Evolutionary conservation across 2,888 invertebrate genomes (phyloP).

Genomic region (Tenthredo scrophulariae): DNA sequence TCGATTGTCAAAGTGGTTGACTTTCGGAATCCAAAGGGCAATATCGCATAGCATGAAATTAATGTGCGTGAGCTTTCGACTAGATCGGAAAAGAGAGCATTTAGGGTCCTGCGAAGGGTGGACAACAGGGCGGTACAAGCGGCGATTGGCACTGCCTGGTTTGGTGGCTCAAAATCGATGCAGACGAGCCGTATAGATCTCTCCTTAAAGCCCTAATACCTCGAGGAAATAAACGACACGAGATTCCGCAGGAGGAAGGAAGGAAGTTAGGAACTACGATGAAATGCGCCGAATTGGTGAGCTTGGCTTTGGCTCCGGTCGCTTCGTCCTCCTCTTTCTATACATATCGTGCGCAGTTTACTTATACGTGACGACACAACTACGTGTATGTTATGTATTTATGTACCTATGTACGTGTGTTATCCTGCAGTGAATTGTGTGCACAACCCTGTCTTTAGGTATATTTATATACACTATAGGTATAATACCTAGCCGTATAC

Average conservation of each 20-base stretch:
- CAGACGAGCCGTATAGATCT: conserved; percentile 29
- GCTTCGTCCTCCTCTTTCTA: background rate
- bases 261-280: background rate
- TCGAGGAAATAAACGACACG: conserved; percentile 37
- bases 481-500: background rate
- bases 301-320: background rate
- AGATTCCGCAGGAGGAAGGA: conserved; percentile 28
- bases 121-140: conserved; percentile 48
- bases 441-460: background rate
- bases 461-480: background rate
- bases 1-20: background rate
- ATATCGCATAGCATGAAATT: background rate
- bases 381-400: background rate
- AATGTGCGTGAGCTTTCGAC: background rate
- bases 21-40: background rate
- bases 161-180: conserved; percentile 36
- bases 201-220: conserved; percentile 32
- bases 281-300: conserved; percentile 34
- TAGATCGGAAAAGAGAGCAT: conserved; percentile 16
- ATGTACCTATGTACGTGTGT: background rate
- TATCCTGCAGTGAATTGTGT: background rate
- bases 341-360: conserved; percentile 33
- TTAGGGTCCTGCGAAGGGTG: conserved; percentile 48
- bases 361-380: background rate
- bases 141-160: conserved; percentile 49